Percentiles rank a stretch among this genome's conserved stretches.
Conservation (phyloP, 2,797 vertebrate genomes). For the Mareca strepera region DNA sequence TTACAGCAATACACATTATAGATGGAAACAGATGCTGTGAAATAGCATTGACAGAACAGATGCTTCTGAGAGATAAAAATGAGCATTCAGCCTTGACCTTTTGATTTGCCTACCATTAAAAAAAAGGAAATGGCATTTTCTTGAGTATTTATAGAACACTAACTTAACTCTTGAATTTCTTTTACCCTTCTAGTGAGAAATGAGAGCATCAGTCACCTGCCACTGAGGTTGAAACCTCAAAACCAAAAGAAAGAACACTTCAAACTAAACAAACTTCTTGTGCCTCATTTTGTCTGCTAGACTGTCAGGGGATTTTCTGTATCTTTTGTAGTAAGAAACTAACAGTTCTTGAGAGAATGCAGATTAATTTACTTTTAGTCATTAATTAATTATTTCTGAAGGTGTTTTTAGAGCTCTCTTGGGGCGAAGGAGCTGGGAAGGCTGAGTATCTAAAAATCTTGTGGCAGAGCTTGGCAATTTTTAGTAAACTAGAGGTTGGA, state of each 20-base stretch:
- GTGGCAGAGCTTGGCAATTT: not conserved
- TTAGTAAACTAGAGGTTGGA: not conserved
- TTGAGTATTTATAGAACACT: slow-evolving; percentile 2
- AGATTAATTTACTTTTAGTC: not conserved
- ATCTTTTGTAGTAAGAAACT: not conserved
- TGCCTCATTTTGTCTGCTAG: not conserved
- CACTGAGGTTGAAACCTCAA: not conserved
- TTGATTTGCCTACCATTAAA: not conserved
- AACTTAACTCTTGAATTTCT: not conserved
- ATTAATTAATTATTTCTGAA: not conserved
- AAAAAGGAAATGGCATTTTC: not conserved
- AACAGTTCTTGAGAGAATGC: not conserved
- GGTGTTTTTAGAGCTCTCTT: not conserved
- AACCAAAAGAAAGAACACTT: not conserved
- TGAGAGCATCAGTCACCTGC: not conserved
- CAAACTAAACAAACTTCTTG: not conserved
- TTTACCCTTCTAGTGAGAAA: not conserved
- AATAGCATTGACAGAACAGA: not conserved
- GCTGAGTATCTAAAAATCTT: not conserved
- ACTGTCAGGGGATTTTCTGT: not conserved
- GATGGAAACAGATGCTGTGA: not conserved
- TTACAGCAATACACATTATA: not conserved
- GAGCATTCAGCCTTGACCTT: slow-evolving; percentile 35
- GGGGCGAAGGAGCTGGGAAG: not conserved
- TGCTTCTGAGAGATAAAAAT: not conserved